A percentile compares a stretch with the other conserved stretches of the same genome.
Conservation (phyloP, 2,113 vertebrate species). For the Panthera tigris region DNA sequence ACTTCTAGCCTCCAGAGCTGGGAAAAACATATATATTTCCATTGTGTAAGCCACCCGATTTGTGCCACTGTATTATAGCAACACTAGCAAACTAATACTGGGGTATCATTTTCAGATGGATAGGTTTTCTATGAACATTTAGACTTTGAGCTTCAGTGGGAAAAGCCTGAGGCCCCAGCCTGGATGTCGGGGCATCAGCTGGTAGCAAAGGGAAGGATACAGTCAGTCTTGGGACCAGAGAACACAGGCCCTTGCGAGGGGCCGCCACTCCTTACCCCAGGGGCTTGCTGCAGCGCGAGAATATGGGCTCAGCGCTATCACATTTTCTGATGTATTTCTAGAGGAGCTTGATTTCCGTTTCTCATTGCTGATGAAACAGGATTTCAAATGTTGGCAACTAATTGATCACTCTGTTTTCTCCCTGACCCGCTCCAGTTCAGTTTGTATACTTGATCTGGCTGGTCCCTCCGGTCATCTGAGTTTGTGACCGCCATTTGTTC, state of each 20-base stretch:
- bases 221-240: background rate
- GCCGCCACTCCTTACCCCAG: fast-evolving
- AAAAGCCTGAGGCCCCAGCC: background rate
- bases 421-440: background rate
- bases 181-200: background rate
- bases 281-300: background rate
- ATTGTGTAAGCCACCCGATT: background rate
- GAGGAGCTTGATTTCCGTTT: background rate
- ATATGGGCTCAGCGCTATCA: too few relatives aligned
- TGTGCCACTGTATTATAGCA: background rate
- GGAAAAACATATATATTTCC: background rate
- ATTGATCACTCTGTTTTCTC: background rate
- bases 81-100: background rate
- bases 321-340: background rate
- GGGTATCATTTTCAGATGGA: background rate
- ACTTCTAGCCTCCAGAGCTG: background rate
- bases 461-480: background rate
- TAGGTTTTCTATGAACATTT: background rate
- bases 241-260: fast-evolving
- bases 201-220: background rate
- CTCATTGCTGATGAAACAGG: background rate
- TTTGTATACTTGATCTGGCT: background rate
- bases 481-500: background rate
- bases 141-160: background rate
- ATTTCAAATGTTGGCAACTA: background rate